Base-by-base conservation (phyloP, 2,888 invertebrate genomes). In the Petrolisthes cinctipes region DNA sequence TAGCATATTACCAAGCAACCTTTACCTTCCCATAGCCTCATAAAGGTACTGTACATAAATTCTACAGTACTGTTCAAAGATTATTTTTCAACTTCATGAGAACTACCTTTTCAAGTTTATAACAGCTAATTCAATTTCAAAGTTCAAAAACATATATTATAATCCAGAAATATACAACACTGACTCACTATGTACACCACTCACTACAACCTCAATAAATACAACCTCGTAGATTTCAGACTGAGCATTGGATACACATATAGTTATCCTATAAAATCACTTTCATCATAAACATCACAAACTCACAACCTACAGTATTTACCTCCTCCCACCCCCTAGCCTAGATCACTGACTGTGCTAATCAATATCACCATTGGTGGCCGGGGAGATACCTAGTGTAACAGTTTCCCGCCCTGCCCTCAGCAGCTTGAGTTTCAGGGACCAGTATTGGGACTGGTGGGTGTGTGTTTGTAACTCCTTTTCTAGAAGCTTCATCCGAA, bases 351-450 rank as follows among this genome's bases (percentile, higher is more conserved):
- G 23, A 51, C 56, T 78, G 78, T 71, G 82, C 82, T 85, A 88
- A 82, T 88, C 88, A 88, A 85, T 88, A 85, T 88, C 88, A 88
- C 88, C 88, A 82, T 88, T 88, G 66, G 88, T 85, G 85, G 88
- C 88, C 85, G 85, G 85, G 73, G 75, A 68, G 23, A 84, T 66
- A 85, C 85, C 61, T n/a, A 85, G 51, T 54, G 82, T 68, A 54
- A 53, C 76, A 76, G 68, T 81, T 82, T 88, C 88, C 78, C 85
- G 75, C 6, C 88, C 88, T 20, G 78, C 76, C 53, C 85, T 76
- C n/a, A 89, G 78, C 73, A 89, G 84, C 79, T 87, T 90, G 37
- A 88, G 76, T 76, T 89, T 87, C 37, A 90, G 82, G 37, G 81
- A 82, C 90, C 90, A 90, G 51, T 89, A 90, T 83, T 90, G 89